Evolutionary conservation across 2,888 invertebrate genomes (phyloP), one percentile per base, ranked within the genome.

Genomic region (Perizoma affinitatum): DNA sequence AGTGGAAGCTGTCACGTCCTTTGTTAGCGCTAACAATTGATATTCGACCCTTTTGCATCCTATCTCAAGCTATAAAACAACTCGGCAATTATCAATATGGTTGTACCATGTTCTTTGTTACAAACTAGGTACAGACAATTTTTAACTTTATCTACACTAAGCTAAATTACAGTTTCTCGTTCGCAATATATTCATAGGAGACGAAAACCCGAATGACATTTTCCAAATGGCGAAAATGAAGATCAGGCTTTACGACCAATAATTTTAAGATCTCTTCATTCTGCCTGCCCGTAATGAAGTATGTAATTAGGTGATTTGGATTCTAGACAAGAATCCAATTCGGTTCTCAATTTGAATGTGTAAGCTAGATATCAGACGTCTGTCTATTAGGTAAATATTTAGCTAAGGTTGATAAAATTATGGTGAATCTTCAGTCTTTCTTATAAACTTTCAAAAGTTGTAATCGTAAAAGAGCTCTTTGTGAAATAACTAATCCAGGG

Each of bases 1-100:
- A 91, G 88, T 89, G 88, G 85, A 82, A 81, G 79, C 80, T 87
- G 88, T 87, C 88, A 82, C 79, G 77, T 78, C 77, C 68, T 63
- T 70, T 68, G 68, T 68, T 54, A 57, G n/a, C 49, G 10, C 44
- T 22, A 7, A 52, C 53, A 42, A 46, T 47, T 47, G 51, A 60
- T 36, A 54, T 60, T 60, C 56, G 9, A 50, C 60, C 41, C 38
- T 63, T 54, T 41, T 35, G 1, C 10, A 69, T 72, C 64, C 5
- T 6, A 22, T 41, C 46, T 49, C 9, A 55, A 42, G 58, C 45
- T 52, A 22, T 44, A 55, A 41, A 63, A 58, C 40, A 11, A 41
- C n/a, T 8, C 53, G 45, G 10, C 46, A 48, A 33, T 51, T 42
- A 36, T 45, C 33, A 11, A 55, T 52, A 68, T 72, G 5, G 73